A percentile compares a stretch with the other conserved stretches of the same genome.
Evolutionary conservation across 92 coral and sea anemone species (phyloP).

Genomic region (Virgularia gustaviana): DNA sequence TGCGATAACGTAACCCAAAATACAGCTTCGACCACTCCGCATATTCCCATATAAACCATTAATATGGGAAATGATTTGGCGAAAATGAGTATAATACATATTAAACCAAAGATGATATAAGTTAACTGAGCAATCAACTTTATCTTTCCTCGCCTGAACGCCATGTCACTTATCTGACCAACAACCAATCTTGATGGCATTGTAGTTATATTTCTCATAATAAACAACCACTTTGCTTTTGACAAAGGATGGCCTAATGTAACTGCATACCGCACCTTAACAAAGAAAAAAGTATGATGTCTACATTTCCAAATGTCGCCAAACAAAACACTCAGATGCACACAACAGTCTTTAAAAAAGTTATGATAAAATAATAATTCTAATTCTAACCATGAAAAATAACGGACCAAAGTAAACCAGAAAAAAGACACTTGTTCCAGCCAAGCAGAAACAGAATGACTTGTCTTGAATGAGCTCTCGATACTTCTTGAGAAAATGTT

Average conservation of each 20-base stretch:
- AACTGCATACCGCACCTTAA: constrained; percentile 22
- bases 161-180: constrained; percentile 10
- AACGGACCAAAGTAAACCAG: too few relatives aligned
- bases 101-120: background rate
- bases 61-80: constrained; percentile 16
- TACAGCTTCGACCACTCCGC: constrained; percentile 13
- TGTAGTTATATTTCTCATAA: constrained; percentile 3
- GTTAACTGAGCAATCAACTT: background rate
- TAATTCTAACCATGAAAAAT: too few relatives aligned
- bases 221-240: constrained; percentile 16
- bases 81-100: constrained; percentile 1
- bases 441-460: too few relatives aligned
- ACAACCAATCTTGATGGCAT: background rate
- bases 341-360: too few relatives aligned
- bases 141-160: background rate
- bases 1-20: constrained; percentile 17
- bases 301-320: too few relatives aligned
- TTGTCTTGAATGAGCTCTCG: too few relatives aligned
- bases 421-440: too few relatives aligned
- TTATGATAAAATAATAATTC: too few relatives aligned
- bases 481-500: background rate
- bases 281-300: background rate
- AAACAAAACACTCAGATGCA: too few relatives aligned
- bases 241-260: constrained; percentile 15
- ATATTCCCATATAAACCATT: constrained; percentile 8